A percentile compares a stretch with the other conserved stretches of the same genome.
These are phyloP conservation scores for Nipponacmea schrenckii DNA, from an alignment of 2,888 invertebrate species.

Conservation along the genomic window DNA sequence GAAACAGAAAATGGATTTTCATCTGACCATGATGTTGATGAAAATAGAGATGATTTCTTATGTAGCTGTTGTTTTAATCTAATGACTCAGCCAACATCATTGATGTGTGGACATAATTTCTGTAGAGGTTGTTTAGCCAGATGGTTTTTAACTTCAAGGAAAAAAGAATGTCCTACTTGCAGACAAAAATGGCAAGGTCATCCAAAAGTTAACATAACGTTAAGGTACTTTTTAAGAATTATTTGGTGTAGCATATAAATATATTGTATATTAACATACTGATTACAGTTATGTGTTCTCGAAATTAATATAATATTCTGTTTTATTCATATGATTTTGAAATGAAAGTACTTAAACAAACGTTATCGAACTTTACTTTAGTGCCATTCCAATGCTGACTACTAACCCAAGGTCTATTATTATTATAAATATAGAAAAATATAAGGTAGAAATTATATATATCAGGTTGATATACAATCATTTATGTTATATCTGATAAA, in stretches of 20 bases:
- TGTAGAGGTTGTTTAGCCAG: slow-evolving; percentile 59
- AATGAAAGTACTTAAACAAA: no score
- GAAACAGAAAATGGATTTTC: no score
- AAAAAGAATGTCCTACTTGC: slow-evolving; percentile 57
- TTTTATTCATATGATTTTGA: background rate
- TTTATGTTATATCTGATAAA: no score
- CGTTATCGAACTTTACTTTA: no score
- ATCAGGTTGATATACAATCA: no score
- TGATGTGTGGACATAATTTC: slow-evolving; percentile 61
- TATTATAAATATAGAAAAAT: no score
- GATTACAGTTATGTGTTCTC: no score
- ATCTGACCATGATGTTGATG: background rate
- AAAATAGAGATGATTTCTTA: slow-evolving; percentile 41
- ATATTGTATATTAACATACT: no score
- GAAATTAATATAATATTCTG: background rate
- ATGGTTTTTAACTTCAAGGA: slow-evolving; percentile 55
- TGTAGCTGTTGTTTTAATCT: slow-evolving; percentile 57
- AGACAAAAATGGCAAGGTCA: slow-evolving; percentile 52
- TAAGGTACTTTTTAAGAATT: slow-evolving; percentile 38
- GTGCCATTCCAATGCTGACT: no score
- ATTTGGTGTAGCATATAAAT: no score
- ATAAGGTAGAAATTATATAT: no score
- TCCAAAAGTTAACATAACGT: slow-evolving; percentile 51
- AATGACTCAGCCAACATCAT: slow-evolving; percentile 56
- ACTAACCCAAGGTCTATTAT: no score